Conservation (phyloP, 1,140 invertebrate species). For the Hypsibius dujardini region DNA sequence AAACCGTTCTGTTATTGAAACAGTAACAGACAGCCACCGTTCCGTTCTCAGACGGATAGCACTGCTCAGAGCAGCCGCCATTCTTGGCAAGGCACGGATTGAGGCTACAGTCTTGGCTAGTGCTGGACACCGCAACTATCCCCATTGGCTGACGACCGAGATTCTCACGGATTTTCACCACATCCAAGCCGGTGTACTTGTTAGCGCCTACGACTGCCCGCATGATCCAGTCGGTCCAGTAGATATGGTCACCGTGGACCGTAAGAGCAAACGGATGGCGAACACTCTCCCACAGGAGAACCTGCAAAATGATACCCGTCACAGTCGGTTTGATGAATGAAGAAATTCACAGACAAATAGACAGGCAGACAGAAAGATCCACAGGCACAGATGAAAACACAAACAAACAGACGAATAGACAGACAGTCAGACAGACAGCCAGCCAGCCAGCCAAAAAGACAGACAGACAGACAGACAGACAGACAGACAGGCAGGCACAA, state of each 20-base stretch:
- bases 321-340: no score
- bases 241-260: constrained; percentile 53
- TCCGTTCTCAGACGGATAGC: constrained; percentile 40
- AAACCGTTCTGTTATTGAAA: constrained; percentile 35
- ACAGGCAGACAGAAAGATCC: no score
- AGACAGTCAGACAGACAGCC: no score
- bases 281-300: constrained; percentile 48
- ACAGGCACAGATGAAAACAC: no score
- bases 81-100: constrained; percentile 52
- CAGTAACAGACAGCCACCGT: constrained; percentile 44
- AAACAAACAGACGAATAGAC: no score
- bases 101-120: constrained; percentile 45
- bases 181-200: constrained; percentile 54
- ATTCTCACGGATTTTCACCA: constrained; percentile 46
- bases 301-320: constrained; percentile 27
- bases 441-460: no score
- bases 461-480: no score
- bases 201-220: constrained; percentile 56
- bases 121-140: constrained; percentile 55
- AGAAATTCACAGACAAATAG: no score
- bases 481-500: no score
- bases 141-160: constrained; percentile 59
- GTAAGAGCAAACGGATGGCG: constrained; percentile 63
- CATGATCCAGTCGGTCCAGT: constrained; percentile 66
- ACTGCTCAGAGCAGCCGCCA: constrained; percentile 55